Conservation (phyloP, 2,888 invertebrate genomes). For the Phasia obesa region DNA sequence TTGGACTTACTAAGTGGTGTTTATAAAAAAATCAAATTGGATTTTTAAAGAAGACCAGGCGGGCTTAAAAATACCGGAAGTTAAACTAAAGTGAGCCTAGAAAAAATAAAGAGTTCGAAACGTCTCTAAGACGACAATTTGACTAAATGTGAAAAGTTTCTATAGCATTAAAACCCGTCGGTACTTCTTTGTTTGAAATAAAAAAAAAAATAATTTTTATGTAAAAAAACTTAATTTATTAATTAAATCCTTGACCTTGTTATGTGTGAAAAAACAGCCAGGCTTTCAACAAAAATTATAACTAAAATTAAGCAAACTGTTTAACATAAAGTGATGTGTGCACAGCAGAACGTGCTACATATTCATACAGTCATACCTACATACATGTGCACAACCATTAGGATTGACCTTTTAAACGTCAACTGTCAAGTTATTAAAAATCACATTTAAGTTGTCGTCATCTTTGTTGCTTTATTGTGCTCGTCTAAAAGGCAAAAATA, state of each 20-base stretch:
- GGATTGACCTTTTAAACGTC: slow-evolving; percentile 67
- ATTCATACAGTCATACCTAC: background rate
- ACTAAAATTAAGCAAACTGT: slow-evolving; percentile 4
- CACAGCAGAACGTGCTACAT: slow-evolving; percentile 1
- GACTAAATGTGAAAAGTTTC: background rate
- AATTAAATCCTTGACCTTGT: slow-evolving; percentile 54
- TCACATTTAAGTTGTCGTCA: slow-evolving; percentile 13
- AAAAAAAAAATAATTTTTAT: too few relatives aligned
- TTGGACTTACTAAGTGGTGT: slow-evolving; percentile 24
- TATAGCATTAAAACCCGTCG: slow-evolving; percentile 45
- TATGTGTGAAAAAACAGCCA: slow-evolving; percentile 6
- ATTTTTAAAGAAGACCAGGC: slow-evolving; percentile 50
- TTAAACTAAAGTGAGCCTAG: slow-evolving; percentile 37
- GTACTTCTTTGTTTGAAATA: slow-evolving; percentile 9
- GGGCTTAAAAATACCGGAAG: slow-evolving; percentile 65
- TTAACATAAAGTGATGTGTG: slow-evolving; percentile 31
- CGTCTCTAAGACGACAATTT: slow-evolving; percentile 12
- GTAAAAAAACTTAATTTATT: slow-evolving; percentile 5
- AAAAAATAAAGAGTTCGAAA: background rate
- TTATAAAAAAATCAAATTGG: slow-evolving; percentile 61
- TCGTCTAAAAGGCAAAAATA: slow-evolving; percentile 5
- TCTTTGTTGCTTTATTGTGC: slow-evolving; percentile 2
- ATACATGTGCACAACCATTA: slow-evolving; percentile 28
- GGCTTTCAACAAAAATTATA: slow-evolving; percentile 1
- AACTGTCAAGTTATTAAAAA: slow-evolving; percentile 67